Evolutionary conservation across 2,113 vertebrate species (phyloP).

Genomic region (Potamarius usumacintae): DNA sequence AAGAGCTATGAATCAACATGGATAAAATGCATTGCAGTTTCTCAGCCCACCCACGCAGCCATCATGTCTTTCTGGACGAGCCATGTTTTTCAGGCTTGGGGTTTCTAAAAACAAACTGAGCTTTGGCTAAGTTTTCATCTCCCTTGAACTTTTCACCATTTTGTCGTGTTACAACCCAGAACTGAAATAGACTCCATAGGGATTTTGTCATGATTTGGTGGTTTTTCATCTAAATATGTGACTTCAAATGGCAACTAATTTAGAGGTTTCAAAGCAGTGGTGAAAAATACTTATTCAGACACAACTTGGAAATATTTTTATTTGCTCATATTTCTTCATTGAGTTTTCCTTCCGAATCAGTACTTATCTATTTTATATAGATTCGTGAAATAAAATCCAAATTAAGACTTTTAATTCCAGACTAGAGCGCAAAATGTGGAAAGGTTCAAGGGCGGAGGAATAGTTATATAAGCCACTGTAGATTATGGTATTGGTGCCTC

Average conservation of each 20-base stretch:
- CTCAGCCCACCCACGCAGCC: background rate
- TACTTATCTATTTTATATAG: background rate
- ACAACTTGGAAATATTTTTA: background rate
- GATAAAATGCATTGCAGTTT: background rate
- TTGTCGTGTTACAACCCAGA: background rate
- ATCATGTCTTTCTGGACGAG: constrained; percentile 41
- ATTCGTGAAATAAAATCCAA: background rate
- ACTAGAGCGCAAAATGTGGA: background rate
- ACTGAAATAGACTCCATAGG: background rate
- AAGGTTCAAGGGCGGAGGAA: background rate
- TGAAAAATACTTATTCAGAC: background rate
- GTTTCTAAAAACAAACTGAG: background rate
- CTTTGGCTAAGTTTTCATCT: background rate
- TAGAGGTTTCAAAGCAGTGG: background rate
- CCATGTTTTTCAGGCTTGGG: constrained; percentile 34
- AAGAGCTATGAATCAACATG: background rate
- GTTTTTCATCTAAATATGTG: background rate
- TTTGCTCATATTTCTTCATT: background rate
- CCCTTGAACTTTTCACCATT: background rate
- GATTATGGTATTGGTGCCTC: background rate
- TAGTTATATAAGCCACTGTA: background rate
- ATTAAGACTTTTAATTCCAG: background rate
- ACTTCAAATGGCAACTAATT: background rate
- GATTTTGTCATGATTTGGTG: background rate
- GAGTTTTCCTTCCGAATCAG: background rate